Evolutionary conservation across 1,140 invertebrate species (phyloP), one percentile per base, ranked within the genome.

Genomic region (Anthonomus grandis): DNA sequence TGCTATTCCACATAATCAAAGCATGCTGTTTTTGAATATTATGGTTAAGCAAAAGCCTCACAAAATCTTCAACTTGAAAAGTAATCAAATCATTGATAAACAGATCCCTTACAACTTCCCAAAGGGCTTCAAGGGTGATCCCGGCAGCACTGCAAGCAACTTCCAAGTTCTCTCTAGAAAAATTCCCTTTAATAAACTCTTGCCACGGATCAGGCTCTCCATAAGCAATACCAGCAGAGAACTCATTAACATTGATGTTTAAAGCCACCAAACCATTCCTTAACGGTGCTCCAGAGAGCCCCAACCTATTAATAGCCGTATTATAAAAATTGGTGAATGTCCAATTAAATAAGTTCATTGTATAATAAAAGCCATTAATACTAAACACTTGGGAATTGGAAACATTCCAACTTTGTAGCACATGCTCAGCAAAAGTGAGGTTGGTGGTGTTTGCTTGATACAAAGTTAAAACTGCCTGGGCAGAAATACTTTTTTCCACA

Each of bases 121-220:
- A 56, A 47, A 47, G 19, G 23, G n/a, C 15, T 18, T 56, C 54
- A 8, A 39, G 3, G 12, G 45, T 39, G 10, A 48, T 41, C 25
- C 24, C 24, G 9, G 37, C 23, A 21, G 5, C 15, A 10, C n/a
- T 0, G 22, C 19, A 23, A 31, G 54, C 45, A n/a, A 1, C 3
- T 27, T 56, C 36, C 2, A 47, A 15, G 9, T 48, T 48, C 3
- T 1, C 45, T 19, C 23, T 8, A 2, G 54, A 19, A 31, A 48
- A 48, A 34, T 48, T 56, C 2, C 54, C 54, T 22, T 56, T 47
- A 6, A 18, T 38, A 27, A 56, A 56, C 34, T 39, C 44, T 12
- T n/a, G 3, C 44, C 44, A 56, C 2, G 45, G 22, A 38, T 56
- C 54, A 19, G 27, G 38, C 8, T 19, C 12, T 6, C 25, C 38